Evolutionary conservation across 2,797 vertebrate species (phyloP).

Genomic region (Scolopax rusticola): DNA sequence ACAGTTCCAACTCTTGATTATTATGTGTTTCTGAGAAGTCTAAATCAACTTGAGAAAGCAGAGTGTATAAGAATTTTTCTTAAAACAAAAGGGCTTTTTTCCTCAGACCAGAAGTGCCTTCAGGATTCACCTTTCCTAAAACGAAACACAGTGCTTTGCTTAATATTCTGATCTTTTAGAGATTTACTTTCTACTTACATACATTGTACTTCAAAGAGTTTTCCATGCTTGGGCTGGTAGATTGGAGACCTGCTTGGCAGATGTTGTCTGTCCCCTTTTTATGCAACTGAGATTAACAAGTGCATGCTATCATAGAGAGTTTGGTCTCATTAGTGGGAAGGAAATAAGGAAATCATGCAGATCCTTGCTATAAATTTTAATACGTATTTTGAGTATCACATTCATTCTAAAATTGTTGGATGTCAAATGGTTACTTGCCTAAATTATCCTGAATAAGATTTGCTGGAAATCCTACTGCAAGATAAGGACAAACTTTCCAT

Average conservation of each 20-base stretch:
- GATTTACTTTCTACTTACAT: background rate
- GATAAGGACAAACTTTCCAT: too few relatives aligned
- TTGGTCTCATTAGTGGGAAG: background rate
- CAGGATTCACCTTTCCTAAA: background rate
- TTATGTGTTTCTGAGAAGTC: background rate
- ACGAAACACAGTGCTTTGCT: background rate
- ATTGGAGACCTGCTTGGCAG: background rate
- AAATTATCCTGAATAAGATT: too few relatives aligned
- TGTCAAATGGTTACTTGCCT: too few relatives aligned
- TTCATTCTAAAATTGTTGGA: background rate
- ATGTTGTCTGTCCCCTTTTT: background rate
- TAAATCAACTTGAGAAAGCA: background rate
- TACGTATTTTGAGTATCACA: background rate
- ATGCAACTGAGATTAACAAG: background rate
- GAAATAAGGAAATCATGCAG: background rate
- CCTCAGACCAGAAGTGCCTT: accelerated
- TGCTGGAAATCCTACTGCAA: too few relatives aligned
- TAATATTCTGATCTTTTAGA: background rate
- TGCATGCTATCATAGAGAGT: accelerated
- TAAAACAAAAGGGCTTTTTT: background rate
- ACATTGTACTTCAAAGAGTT: background rate
- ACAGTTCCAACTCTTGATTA: background rate
- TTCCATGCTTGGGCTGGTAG: background rate
- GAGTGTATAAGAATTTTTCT: background rate
- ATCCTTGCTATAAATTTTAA: background rate